A percentile compares a stretch with the other conserved stretches of the same genome.
phyloP scores from a whole-genome alignment of 2,797 vertebrate species.

The Fratercula arctica region DNA sequence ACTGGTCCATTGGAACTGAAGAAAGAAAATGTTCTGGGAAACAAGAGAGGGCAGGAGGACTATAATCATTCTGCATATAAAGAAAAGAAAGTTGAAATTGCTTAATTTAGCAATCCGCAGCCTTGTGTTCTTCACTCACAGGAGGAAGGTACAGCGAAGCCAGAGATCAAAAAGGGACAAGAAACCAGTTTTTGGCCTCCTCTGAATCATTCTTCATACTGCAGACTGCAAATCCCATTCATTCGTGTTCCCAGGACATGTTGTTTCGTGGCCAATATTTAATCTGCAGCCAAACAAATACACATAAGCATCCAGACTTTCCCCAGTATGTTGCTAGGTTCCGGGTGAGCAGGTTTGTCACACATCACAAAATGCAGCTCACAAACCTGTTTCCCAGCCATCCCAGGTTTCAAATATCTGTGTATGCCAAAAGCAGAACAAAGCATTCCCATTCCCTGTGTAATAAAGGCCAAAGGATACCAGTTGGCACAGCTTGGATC shows the following conservation, averaged over 20 bases:
- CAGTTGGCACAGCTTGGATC: not conserved
- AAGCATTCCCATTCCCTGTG: not conserved
- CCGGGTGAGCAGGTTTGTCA: not conserved
- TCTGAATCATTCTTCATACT: not conserved
- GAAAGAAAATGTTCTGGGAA: not conserved
- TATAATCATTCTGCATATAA: not conserved
- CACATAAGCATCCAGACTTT: not conserved
- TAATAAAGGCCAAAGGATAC: not conserved
- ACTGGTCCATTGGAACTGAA: not conserved
- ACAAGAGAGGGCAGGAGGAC: not conserved
- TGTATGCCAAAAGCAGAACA: not conserved
- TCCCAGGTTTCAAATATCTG: not conserved
- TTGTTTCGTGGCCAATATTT: not conserved
- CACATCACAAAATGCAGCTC: not conserved
- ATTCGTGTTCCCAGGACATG: not conserved
- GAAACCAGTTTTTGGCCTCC: not conserved
- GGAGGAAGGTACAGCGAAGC: not conserved
- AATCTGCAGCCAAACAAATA: not conserved
- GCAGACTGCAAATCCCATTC: not conserved
- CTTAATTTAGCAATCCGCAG: not conserved
- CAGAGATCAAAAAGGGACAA: not conserved
- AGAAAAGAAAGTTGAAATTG: not conserved
- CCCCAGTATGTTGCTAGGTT: not conserved
- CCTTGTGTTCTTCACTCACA: not conserved
- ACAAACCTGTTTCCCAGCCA: not conserved